Evolutionary conservation across 2,888 invertebrate species (phyloP), one percentile per base, ranked within the genome.

Genomic region (Eucriotettix oculatus): DNA sequence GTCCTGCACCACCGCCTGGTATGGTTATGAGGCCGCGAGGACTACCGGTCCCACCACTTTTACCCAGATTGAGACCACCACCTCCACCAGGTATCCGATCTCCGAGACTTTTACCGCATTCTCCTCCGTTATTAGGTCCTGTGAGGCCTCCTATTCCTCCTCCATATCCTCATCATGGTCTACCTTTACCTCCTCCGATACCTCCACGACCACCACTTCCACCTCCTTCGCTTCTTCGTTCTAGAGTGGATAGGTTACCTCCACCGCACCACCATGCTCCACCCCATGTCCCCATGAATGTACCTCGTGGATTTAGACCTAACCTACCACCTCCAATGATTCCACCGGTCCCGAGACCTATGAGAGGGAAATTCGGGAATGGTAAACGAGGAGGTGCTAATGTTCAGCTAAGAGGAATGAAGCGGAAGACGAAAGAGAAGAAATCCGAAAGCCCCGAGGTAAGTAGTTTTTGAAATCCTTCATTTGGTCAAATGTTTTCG

Each of bases 81-180:
- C 66, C 66, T 52, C 66, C 66, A 44, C 66, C 65, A 53, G 58
- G 63, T 12, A 62, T 65, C 62, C 63, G 63, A 42, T 40, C 68
- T 71, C 10, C 68, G 65, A 48, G 70, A 69, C 44, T 65, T 64
- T 55, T 29, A 16, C 66, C 58, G 57, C 67, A 64, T 29, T 66
- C 56, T 42, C 62, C 62, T 58, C 65, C 57, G 61, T 66, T 63
- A 40, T 58, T 41, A 62, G 61, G 63, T 53, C 55, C 64, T 52
- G 55, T 63, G 57, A 60, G 60, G 40, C 60, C 67, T 55, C 64
- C 66, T 44, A 57, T 57, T 1, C 61, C 63, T 53, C 63, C 69
- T 58, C 64, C 65, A 14, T 65, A 64, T 11, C 61, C 60, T 56
- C 63, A 41, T 14, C 41, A 48, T 48, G 48, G 12, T 12, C 14